Percentiles rank a stretch among this genome's conserved stretches.
These are phyloP conservation scores for Eolophus roseicapilla DNA, from an alignment of 2,113 vertebrate species.

Conservation along the genomic window DNA sequence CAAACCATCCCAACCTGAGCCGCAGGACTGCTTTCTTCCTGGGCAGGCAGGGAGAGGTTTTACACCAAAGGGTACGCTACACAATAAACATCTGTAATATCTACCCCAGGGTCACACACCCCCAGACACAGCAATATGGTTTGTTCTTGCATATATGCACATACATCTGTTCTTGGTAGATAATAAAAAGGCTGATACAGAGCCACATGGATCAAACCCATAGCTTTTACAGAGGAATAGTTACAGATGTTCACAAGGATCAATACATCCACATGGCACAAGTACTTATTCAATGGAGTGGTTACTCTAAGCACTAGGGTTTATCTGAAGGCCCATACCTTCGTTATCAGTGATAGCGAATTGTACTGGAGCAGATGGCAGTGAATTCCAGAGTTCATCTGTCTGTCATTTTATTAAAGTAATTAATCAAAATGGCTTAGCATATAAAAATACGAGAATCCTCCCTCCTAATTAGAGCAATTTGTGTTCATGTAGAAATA, in stretches of 20 bases:
- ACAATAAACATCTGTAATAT: neutral
- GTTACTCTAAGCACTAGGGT: neutral
- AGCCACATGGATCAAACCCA: neutral
- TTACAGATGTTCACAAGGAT: neutral
- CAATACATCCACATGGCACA: neutral
- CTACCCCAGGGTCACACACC: neutral
- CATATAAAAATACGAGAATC: constrained; percentile 41
- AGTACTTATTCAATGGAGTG: neutral
- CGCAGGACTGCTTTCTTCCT: neutral
- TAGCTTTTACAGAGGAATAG: neutral
- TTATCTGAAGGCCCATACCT: neutral
- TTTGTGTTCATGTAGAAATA: neutral
- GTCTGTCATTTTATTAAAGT: neutral
- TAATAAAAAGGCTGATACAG: neutral
- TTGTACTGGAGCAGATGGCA: neutral
- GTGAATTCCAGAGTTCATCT: neutral
- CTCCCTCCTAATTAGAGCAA: neutral
- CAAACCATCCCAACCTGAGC: neutral
- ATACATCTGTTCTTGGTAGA: neutral
- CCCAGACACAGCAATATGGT: neutral
- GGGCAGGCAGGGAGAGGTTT: neutral
- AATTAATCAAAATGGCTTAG: constrained; percentile 35
- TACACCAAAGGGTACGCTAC: neutral
- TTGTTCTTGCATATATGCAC: neutral
- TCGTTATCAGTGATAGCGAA: neutral